Base-by-base conservation (phyloP, 2,113 vertebrate genomes). In the Pimephales promelas region DNA sequence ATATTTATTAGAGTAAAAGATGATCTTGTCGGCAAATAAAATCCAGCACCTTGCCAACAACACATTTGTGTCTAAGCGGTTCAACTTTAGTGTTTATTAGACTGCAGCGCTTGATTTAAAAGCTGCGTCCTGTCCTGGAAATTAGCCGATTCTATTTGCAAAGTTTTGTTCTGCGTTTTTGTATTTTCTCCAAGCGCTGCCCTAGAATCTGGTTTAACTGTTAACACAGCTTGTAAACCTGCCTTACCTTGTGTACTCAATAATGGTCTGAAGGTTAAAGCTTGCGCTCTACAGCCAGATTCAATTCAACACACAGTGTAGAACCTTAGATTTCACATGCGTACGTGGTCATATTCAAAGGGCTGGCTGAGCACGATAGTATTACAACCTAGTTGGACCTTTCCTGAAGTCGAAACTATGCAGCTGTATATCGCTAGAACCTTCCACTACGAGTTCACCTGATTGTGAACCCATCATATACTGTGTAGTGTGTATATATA, bases 341-440 rank as follows among this genome's bases (percentile, higher is more conserved):
- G 13, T 26, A 18, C 24, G 22, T 16, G 45, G 7, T 74, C 28
- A 75, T n/a, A n/a, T 57, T 76, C 1, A 5, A 54, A 36, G 18
- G 16, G 6, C 49, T 57, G 75, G 75, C 75, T 43, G 8, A 59
- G 34, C 56, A 2, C 0, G 10, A 40, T 57, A 26, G 81, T 57
- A 59, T 86, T 81, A 31, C 61, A 76, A 28, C 18, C 31, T 72
- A 18, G 18, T 36, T 79, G 81, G 81, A 66, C 47, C 40, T 59
- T 73, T 70, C 36, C 45, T 26, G 47, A 78, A 36, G 77, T 72
- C 79, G 88, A 85, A 91, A 89, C 92, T 92, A 93, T 93, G 92
- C 92, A 92, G 90, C 87, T 89, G 83, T 90, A 80, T 31, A 84
- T 84, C 18, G 78, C 82, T 83, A 83, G 47, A 86, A 79, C 82